phyloP scores from a whole-genome alignment of 2,797 vertebrate genomes.

The Lutjanus argentimaculatus region DNA sequence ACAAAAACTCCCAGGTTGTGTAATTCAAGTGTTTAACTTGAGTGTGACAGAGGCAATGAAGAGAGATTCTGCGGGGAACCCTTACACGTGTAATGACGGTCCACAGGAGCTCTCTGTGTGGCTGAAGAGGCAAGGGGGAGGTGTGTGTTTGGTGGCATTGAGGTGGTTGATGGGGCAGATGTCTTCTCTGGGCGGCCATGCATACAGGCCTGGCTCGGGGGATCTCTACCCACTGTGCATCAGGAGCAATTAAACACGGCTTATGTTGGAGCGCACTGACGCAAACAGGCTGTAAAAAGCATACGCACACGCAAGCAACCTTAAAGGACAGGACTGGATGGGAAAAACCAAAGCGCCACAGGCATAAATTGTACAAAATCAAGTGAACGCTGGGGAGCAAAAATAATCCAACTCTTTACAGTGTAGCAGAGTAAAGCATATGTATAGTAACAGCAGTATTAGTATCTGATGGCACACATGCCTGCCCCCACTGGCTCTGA shows the following conservation, averaged over 20 bases:
- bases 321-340: constrained; percentile 58
- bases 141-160: constrained; percentile 54
- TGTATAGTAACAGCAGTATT: constrained; percentile 22
- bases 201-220: constrained; percentile 67
- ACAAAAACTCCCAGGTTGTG: constrained; percentile 50
- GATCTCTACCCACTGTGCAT: constrained; percentile 70
- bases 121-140: constrained; percentile 1
- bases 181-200: constrained; percentile 69
- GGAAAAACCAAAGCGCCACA: constrained; percentile 18
- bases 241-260: constrained; percentile 76
- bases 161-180: constrained; percentile 72
- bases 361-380: constrained; percentile 44
- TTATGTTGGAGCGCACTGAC: constrained; percentile 61
- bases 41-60: constrained; percentile 44
- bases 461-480: constrained; percentile 10
- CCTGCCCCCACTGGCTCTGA: constrained; percentile 18
- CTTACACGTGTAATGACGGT: constrained; percentile 52
- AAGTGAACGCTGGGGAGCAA: constrained; percentile 25
- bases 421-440: constrained; percentile 30
- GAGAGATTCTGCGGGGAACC: constrained; percentile 55
- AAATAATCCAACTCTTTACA: constrained; percentile 46
- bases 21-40: constrained; percentile 55
- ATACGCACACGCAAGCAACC: constrained; percentile 52
- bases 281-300: constrained; percentile 67
- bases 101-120: constrained; percentile 42